Conservation (phyloP, 37 sponge, comb jelly and placozoan genomes). For the Crambe crambe region DNA sequence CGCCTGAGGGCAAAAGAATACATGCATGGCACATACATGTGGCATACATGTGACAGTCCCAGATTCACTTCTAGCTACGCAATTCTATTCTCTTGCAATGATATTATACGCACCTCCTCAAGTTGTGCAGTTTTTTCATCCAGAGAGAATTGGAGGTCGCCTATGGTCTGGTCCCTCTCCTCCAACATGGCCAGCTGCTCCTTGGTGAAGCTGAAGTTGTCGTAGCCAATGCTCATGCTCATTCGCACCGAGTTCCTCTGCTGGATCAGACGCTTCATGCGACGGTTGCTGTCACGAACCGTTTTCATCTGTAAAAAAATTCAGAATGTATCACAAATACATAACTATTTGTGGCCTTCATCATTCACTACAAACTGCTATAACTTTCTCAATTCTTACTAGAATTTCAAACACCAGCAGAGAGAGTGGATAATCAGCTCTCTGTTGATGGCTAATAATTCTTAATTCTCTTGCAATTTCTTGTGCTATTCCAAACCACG, state of each 20-base stretch:
- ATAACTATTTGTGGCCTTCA: neutral
- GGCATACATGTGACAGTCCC: neutral
- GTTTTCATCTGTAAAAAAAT: constrained; percentile 41
- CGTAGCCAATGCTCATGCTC: constrained; percentile 53
- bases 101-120: too few relatives aligned
- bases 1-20: constrained; percentile 24
- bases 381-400: too few relatives aligned
- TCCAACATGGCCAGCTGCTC: constrained; percentile 71
- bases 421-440: too few relatives aligned
- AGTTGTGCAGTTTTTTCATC: constrained; percentile 71
- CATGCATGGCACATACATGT: neutral
- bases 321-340: neutral
- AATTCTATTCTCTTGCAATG: too few relatives aligned
- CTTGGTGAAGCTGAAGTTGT: constrained; percentile 49
- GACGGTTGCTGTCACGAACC: constrained; percentile 60
- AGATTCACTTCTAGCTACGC: too few relatives aligned
- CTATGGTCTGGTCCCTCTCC: constrained; percentile 70
- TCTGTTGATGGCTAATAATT: too few relatives aligned
- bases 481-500: too few relatives aligned
- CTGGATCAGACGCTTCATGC: constrained; percentile 46
- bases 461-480: too few relatives aligned
- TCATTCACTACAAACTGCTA: too few relatives aligned
- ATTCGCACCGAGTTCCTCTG: constrained; percentile 61
- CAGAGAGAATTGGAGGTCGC: constrained; percentile 77
- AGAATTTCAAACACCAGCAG: too few relatives aligned